These are phyloP conservation scores for Aphidius ervi DNA, from an alignment of 1,140 invertebrate species.

Conservation along the genomic window DNA sequence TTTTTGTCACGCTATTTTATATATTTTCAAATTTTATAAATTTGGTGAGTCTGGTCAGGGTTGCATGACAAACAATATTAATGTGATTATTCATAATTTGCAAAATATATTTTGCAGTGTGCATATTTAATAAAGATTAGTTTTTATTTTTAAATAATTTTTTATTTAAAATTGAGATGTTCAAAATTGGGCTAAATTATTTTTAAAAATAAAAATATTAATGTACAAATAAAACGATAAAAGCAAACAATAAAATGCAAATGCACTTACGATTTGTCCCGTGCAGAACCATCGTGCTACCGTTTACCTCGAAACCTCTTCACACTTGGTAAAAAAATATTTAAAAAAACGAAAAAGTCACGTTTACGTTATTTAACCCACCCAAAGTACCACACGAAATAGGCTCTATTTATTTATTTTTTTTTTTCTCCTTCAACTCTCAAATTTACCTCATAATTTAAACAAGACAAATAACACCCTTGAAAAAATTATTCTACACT, in stretches of 20 bases:
- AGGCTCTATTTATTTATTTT: neutral
- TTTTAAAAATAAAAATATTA: neutral
- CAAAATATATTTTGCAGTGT: no score
- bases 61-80: constrained; percentile 1
- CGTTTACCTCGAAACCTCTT: constrained; percentile 12
- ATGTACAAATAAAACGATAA: neutral
- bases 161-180: neutral
- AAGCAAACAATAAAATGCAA: constrained; percentile 7
- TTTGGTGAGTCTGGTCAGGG: constrained; percentile 27
- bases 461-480: no score
- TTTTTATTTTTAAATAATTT: no score
- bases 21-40: constrained; percentile 14
- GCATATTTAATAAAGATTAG: no score
- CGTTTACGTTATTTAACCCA: neutral
- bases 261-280: constrained; percentile 51
- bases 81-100: neutral
- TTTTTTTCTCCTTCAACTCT: no score
- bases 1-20: constrained; percentile 22
- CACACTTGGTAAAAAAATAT: constrained; percentile 9
- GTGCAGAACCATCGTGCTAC: constrained; percentile 49
- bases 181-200: neutral
- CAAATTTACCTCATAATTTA: no score
- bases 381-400: neutral
- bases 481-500: no score
- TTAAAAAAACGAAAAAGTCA: neutral